Evolutionary conservation across 2,113 vertebrate genomes (phyloP), one percentile per base, ranked within the genome.

Genomic region (Dicerorhinus sumatrensis): DNA sequence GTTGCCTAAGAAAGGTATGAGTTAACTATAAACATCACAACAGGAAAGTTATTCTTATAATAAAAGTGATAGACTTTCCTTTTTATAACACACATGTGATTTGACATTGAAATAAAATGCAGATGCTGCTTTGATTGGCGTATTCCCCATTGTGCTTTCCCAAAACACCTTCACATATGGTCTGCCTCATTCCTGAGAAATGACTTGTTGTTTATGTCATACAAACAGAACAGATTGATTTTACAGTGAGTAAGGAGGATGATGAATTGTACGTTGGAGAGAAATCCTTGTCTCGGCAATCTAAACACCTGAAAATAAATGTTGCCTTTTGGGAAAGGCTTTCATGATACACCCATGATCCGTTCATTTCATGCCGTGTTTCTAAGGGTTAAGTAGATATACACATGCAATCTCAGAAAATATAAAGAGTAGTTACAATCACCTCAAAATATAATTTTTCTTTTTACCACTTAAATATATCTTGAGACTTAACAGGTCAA

Each of bases 111-210:
- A 99, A 99, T 98, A 98, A 94, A 98, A 98, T 98, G 98, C 99
- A 99, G 98, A 99, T 99, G 99, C 98, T 98, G 96, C 98, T 98
- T 98, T 98, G 98, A 98, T 98, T 96, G 97, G 97, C 91, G 88
- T 98, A 99, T 99, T 99, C 99, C 99, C 99, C 97, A 67, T 98
- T 98, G 99, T 98, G 99, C 98, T 98, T 98, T 97, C 98, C 98
- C 98, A 92, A 99, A 99, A 99, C 99, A 99, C 99, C 99, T 99
- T 98, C 99, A 98, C 99, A 99, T 99, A 99, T 99, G 99, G 99
- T 98, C 99, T 98, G 92, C 97, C 98, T 99, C 98, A 96, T 98
- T 99, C 97, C 97, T 98, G 97, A 98, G 98, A 98, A 99, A 98
- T 97, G 98, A 98, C 98, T 98, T 98, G 98, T 99, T 99, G 98